These are phyloP conservation scores for Nematostella vectensis DNA, from an alignment of 92 coral and sea anemone genomes.

Conservation along the genomic window DNA sequence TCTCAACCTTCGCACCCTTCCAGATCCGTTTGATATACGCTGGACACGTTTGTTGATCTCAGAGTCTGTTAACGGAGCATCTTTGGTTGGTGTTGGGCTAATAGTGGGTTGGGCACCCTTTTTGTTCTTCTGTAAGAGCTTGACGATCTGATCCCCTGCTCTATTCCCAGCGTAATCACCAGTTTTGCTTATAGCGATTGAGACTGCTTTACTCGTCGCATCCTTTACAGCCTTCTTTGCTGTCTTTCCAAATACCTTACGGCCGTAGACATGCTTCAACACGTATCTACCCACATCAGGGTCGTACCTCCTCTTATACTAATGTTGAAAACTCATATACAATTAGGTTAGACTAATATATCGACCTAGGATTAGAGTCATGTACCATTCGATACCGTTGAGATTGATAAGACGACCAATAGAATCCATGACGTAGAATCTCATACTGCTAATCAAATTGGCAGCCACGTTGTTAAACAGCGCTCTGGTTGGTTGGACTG, in stretches of 20 bases:
- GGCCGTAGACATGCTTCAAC: not conserved
- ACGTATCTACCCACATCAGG: slow-evolving; percentile 19
- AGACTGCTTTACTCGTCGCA: not conserved
- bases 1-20: not conserved
- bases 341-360: slow-evolving; percentile 6
- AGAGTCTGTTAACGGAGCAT: not conserved
- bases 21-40: not conserved
- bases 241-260: not conserved
- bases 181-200: not conserved
- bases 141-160: slow-evolving; percentile 6
- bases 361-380: slow-evolving; percentile 4
- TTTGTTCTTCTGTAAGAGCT: not conserved
- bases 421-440: slow-evolving; percentile 18
- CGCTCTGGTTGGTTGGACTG: slow-evolving; percentile 5
- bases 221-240: not conserved
- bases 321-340: not conserved
- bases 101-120: not conserved
- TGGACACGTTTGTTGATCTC: not conserved
- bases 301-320: slow-evolving; percentile 14
- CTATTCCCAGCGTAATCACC: not conserved
- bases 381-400: not conserved
- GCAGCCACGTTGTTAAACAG: slow-evolving; percentile 1
- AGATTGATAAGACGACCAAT: slow-evolving; percentile 13
- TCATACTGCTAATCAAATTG: slow-evolving; percentile 11
- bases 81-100: not conserved